Evolutionary conservation across 2,888 invertebrate genomes (phyloP).

Genomic region (Allygus modestus): DNA sequence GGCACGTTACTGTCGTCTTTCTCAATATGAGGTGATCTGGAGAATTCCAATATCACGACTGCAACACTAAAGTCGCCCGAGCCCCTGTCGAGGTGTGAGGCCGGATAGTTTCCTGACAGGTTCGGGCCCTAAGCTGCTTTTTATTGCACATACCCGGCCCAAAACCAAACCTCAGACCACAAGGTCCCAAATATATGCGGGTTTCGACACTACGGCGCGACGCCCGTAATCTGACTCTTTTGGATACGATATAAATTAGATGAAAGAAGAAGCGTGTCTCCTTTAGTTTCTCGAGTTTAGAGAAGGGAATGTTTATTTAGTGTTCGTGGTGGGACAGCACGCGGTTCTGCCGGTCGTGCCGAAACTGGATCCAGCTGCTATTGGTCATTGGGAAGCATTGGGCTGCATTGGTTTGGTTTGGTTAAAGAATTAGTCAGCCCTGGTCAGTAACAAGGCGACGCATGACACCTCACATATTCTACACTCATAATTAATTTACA

Average conservation of each 20-base stretch:
- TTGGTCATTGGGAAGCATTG: too few species aligned
- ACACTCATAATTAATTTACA: too few species aligned
- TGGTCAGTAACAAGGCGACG: too few species aligned
- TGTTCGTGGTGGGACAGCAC: too few species aligned
- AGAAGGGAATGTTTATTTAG: too few species aligned
- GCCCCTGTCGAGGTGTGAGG: not conserved
- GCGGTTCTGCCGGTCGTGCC: too few species aligned
- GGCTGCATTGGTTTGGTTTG: too few species aligned
- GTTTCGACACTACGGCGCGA: slow-evolving; percentile 14
- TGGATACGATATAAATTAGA: slow-evolving; percentile 18
- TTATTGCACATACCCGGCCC: not conserved
- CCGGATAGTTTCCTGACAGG: slow-evolving; percentile 18
- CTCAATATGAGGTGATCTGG: slow-evolving; percentile 29
- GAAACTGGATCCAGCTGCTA: too few species aligned
- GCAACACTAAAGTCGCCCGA: not conserved
- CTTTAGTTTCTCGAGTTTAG: too few species aligned
- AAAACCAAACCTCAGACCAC: slow-evolving; percentile 22
- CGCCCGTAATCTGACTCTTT: not conserved
- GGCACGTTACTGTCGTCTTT: slow-evolving; percentile 35
- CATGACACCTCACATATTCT: too few species aligned
- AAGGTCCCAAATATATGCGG: slow-evolving; percentile 22
- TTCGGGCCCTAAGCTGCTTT: not conserved
- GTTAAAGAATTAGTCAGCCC: too few species aligned
- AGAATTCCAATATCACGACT: slow-evolving; percentile 15
- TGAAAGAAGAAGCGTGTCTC: not conserved